Percentiles rank a stretch among this genome's conserved stretches.
Conservation (phyloP, 2,797 vertebrate species). For the Alca torda region DNA sequence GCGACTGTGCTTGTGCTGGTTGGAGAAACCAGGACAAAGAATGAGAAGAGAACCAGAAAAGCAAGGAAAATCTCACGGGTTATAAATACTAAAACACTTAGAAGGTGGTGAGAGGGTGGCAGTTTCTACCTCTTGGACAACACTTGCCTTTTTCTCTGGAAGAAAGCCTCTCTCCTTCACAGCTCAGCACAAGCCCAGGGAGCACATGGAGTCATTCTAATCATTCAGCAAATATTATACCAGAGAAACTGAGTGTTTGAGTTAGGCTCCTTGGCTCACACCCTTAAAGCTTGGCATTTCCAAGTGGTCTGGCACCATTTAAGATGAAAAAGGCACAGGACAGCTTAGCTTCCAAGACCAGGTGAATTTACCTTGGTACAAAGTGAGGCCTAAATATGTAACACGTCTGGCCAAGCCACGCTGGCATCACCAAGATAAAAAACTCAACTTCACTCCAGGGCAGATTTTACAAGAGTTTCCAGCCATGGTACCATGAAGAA, state of each 20-base stretch:
- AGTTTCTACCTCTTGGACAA: neutral
- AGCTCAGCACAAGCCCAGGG: neutral
- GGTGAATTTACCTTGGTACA: neutral
- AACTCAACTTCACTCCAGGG: neutral
- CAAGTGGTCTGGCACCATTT: neutral
- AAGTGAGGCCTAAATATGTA: neutral
- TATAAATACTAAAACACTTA: neutral
- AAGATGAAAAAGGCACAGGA: neutral
- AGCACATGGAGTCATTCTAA: neutral
- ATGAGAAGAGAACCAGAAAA: neutral
- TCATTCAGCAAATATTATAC: neutral
- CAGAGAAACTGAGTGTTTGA: neutral
- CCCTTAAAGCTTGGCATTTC: neutral
- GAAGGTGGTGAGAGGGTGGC: neutral
- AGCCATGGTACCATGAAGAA: neutral
- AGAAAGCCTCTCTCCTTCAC: neutral
- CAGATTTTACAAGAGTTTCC: neutral
- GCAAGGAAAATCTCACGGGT: neutral
- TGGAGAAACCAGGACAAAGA: neutral
- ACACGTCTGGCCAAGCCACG: neutral
- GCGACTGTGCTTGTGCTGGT: constrained; percentile 91
- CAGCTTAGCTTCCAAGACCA: neutral
- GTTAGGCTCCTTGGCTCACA: neutral
- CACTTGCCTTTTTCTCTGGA: neutral
- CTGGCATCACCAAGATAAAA: neutral